Evolutionary conservation across 2,113 vertebrate species (phyloP), one percentile per base, ranked within the genome.

Genomic region (Callaeas wilsoni): DNA sequence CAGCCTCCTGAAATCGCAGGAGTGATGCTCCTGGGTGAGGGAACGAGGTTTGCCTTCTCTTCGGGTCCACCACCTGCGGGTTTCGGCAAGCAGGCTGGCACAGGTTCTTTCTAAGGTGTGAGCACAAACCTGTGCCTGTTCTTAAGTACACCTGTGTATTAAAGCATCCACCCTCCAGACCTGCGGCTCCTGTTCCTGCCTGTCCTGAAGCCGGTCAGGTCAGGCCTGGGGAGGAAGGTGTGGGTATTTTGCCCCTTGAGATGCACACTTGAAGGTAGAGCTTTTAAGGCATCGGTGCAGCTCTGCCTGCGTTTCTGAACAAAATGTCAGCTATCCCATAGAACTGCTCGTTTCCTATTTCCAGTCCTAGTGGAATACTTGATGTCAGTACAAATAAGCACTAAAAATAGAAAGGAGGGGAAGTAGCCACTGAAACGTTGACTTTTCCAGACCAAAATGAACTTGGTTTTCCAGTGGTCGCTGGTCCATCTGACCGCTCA

Each of bases 321-420:
- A 59, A 29, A 76, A 47, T 14, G 59, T 76, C 70, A 93, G 67
- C 71, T 63, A 3, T 91, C 79, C 93, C 33, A 2, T 68, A 84
- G 60, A 68, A 33, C 71, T 23, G 65, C 29, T 62, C 26, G 0
- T 76, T 89, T 82, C 85, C 88, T 33, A 5, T 64, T 84, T 49
- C 27, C 49, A 15, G 55, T 91, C 76, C 70, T 70, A n/a, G 84
- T 20, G 68, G 95, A 95, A 88, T 88, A 77, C 26, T 90, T 90
- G 47, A 47, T 93, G 94, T 79, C 87, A 70, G 76, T 74, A 86
- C 85, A 94, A 91, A 89, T 77, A 94, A 92, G 59, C 37, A 13
- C 86, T 74, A 65, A 96, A 89, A 91, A 93, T 84, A 91, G 84
- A 37, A 52, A 9, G 29, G 47, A 64, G n/a, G 32, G 78, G 90